Conservation (phyloP, 2,797 vertebrate species). For the Chaetophractus vellerosus region DNA sequence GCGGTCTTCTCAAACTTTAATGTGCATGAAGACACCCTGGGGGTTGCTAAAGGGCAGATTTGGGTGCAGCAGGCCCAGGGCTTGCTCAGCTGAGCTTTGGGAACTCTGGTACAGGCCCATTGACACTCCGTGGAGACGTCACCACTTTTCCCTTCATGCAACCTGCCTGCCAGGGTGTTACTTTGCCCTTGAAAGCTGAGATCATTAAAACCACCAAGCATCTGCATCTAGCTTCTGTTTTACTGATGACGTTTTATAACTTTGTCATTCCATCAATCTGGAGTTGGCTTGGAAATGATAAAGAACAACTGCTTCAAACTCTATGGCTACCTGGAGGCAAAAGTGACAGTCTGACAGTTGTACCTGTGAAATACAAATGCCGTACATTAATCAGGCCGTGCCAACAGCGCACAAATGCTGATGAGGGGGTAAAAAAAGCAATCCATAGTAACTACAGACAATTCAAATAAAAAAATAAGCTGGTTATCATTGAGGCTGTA, state of each 20-base stretch:
- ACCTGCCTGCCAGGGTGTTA: neutral
- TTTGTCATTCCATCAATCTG: conserved; percentile 69
- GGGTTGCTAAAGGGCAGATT: neutral
- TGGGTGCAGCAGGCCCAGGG: neutral
- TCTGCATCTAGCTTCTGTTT: conserved; percentile 65
- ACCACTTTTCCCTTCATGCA: neutral
- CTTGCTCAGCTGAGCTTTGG: neutral
- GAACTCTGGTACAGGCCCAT: neutral
- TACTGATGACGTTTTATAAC: conserved; percentile 55
- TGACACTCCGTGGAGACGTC: neutral
- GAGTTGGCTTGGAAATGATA: conserved; percentile 65
- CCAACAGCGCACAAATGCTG: conserved; percentile 26
- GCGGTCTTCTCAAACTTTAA: neutral
- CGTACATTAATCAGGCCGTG: neutral
- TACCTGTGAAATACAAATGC: conserved; percentile 57
- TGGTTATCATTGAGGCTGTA: conserved; percentile 29
- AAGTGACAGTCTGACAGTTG: conserved; percentile 35
- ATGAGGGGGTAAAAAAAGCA: neutral
- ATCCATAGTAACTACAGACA: neutral
- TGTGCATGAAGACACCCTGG: neutral
- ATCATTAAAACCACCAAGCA: conserved; percentile 58
- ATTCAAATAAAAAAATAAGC: neutral
- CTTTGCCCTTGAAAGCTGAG: conserved; percentile 69
- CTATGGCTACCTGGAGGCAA: conserved; percentile 47
- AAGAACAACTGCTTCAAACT: conserved; percentile 61